A percentile compares a stretch with the other conserved stretches of the same genome.
phyloP scores from a whole-genome alignment of 1,140 invertebrate species.

The Ceratosolen solmsi region DNA sequence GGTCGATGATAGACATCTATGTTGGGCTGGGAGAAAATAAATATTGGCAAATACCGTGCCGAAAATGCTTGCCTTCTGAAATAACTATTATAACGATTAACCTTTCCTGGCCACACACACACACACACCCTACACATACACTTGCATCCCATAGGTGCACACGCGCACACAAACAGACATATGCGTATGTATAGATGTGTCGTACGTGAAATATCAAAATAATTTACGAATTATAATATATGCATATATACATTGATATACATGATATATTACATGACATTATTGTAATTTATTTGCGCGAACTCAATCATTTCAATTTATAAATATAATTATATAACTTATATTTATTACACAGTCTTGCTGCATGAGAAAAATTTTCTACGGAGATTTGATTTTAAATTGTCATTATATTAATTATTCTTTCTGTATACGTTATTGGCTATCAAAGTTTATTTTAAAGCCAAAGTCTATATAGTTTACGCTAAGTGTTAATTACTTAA shows the following conservation, averaged over 20 bases:
- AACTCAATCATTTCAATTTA: slow-evolving; percentile 8
- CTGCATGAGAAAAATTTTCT: slow-evolving; percentile 31
- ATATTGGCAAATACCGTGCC: slow-evolving; percentile 6
- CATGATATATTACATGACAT: slow-evolving; percentile 9
- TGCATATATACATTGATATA: slow-evolving; percentile 39
- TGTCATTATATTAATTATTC: too few relatives aligned
- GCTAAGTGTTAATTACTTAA: too few relatives aligned
- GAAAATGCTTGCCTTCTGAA: slow-evolving; percentile 41
- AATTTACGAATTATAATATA: slow-evolving; percentile 48
- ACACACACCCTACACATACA: neutral
- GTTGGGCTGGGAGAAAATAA: slow-evolving; percentile 11
- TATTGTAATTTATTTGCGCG: slow-evolving; percentile 2
- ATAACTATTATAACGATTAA: slow-evolving; percentile 14
- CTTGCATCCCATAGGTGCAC: too few relatives aligned
- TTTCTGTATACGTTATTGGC: too few relatives aligned
- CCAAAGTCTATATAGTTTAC: too few relatives aligned
- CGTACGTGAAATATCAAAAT: slow-evolving; percentile 39
- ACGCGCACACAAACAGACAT: too few relatives aligned
- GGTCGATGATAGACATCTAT: slow-evolving; percentile 32
- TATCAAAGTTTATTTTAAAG: too few relatives aligned
- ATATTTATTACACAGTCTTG: neutral
- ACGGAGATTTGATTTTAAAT: neutral
- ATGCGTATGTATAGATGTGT: slow-evolving; percentile 31
- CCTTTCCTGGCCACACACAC: neutral
- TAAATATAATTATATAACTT: neutral